These are phyloP conservation scores for Drosophila monieri DNA, from an alignment of 2,888 invertebrate species.

Conservation along the genomic window DNA sequence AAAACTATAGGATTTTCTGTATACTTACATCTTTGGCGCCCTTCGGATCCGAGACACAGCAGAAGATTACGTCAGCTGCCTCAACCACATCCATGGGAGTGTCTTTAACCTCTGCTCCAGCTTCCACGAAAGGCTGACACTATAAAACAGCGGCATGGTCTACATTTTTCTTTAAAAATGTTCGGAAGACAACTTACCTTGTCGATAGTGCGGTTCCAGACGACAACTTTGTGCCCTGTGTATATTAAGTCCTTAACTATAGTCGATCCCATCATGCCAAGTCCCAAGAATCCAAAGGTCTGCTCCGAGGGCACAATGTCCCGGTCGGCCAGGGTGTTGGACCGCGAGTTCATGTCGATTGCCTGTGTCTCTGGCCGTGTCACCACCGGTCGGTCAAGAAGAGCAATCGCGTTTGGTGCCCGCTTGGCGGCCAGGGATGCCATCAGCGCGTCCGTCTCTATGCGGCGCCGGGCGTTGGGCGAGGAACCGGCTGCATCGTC, in stretches of 20 bases:
- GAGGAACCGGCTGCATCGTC: conserved; percentile 70
- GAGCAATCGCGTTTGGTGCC: conserved; percentile 80
- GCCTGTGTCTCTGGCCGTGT: conserved; percentile 89
- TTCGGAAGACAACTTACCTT: conserved; percentile 85
- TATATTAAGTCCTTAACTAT: conserved; percentile 97
- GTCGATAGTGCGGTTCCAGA: conserved; percentile 96
- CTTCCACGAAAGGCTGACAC: conserved; percentile 93
- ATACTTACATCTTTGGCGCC: conserved; percentile 94
- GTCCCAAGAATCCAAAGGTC: conserved; percentile 97
- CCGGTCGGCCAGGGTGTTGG: conserved; percentile 91
- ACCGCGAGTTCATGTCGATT: conserved; percentile 90
- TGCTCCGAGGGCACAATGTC: conserved; percentile 93
- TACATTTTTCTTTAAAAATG: background rate
- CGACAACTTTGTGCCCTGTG: conserved; percentile 95
- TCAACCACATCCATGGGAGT: conserved; percentile 97
- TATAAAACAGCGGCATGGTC: conserved; percentile 18
- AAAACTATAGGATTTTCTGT: background rate
- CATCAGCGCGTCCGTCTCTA: conserved; percentile 70
- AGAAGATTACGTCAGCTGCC: conserved; percentile 96
- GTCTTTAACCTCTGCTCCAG: conserved; percentile 93
- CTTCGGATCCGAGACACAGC: conserved; percentile 96
- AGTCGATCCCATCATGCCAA: conserved; percentile 97
- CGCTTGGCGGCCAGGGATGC: conserved; percentile 59
- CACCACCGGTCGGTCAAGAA: conserved; percentile 83
- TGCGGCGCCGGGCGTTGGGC: conserved; percentile 67